Base-by-base conservation (phyloP, 1,140 invertebrate genomes). In the Cotesia glomerata region DNA sequence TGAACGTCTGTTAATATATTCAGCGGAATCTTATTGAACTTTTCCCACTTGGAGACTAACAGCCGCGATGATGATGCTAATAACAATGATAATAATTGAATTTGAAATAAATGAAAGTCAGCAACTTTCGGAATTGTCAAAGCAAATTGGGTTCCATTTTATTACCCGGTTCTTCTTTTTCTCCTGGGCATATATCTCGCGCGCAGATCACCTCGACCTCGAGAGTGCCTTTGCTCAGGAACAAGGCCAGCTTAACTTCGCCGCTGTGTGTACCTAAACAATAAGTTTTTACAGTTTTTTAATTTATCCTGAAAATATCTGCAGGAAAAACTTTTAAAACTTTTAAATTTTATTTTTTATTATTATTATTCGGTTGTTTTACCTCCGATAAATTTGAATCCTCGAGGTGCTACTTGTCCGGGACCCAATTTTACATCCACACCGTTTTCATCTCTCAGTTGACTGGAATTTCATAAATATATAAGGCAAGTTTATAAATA, bases 191-290 rank as follows among this genome's bases (percentile, higher is more conserved):
- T n/a, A 93, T 89, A 64, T 89, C 89, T 78, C 87, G 85, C 7
- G 91, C 92, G 72, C 88, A 88, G 66, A 92, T 90, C 65, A 97
- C 93, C 85, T 97, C 95, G 11, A 98, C 93, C 85, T 97, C 95
- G 13, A 98, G 90, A 80, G 95, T 94, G 75, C 95, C 95, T 87
- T 97, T 97, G 79, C 94, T 94, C 86, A 97, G 93, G 77, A 94
- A 90, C 72, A 98, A 91, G 32, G 94, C 95, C 80, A 98, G 87
- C 81, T 95, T 94, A 54, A 97, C 90, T 84, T 97, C 94, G 7
- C 95, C 93, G 75, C 91, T 90, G 64, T 90, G 89, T 49, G 90
- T 89, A 72, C 90, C 92, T 86, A 88, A 67, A 77, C n/a, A 58
- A 54, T 26, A 81, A 64, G 59, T 51, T 68, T 39, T 54, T 36